Percentiles rank a stretch among this genome's conserved stretches.
Evolutionary conservation across 2,797 vertebrate genomes (phyloP).

Genomic region (Thunnus albacares): DNA sequence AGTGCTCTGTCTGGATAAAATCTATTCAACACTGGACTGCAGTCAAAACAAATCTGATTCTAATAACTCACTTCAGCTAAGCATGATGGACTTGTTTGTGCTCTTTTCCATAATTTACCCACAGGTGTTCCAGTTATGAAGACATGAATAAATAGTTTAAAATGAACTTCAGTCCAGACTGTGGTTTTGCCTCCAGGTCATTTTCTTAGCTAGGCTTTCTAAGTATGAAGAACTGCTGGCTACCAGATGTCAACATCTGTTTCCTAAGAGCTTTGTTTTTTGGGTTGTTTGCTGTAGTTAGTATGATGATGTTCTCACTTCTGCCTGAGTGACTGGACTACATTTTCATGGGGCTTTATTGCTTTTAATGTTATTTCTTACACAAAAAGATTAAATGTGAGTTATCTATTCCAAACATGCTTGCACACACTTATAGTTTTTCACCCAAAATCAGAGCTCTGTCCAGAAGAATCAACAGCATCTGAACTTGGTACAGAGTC

Average conservation of each 20-base stretch:
- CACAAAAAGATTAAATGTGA: neutral
- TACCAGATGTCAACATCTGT: constrained; percentile 37
- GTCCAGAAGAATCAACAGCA: neutral
- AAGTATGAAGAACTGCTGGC: constrained; percentile 5
- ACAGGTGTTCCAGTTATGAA: constrained; percentile 2
- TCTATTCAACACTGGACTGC: constrained; percentile 3
- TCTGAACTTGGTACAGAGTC: neutral
- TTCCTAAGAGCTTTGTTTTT: constrained; percentile 10
- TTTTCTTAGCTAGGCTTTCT: neutral
- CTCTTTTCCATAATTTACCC: constrained; percentile 3
- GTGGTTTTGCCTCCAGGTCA: constrained; percentile 6
- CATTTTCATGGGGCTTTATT: constrained; percentile 7
- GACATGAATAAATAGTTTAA: constrained; percentile 9
- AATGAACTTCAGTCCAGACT: constrained; percentile 22
- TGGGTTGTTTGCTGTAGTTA: constrained; percentile 16
- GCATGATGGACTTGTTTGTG: constrained; percentile 19
- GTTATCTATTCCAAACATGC: neutral
- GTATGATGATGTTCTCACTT: constrained; percentile 5
- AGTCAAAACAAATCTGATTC: constrained; percentile 35
- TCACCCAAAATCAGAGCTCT: neutral
- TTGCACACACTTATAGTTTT: no score
- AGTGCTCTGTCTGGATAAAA: constrained; percentile 9
- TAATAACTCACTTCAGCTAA: constrained; percentile 15
- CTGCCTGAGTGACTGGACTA: neutral
- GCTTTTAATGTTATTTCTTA: constrained; percentile 16